Evolutionary conservation across 2,888 invertebrate species (phyloP), one percentile per base, ranked within the genome.

Genomic region (Cataglyphis livida): DNA sequence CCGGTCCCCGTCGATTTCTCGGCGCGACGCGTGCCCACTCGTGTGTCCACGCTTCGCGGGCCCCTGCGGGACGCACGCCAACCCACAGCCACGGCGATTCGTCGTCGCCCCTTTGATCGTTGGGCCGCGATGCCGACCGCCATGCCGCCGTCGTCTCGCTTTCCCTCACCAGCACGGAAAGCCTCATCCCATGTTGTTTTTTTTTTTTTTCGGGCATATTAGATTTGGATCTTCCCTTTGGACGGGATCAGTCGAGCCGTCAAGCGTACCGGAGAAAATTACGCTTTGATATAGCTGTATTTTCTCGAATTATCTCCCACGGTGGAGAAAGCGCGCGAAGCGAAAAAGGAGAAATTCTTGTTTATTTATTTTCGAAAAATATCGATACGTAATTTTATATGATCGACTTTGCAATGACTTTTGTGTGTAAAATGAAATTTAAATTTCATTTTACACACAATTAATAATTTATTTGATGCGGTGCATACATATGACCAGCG

Each of bases 21-120:
- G 82, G 65, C 74, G 82, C 79, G 93, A 91, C 93, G 92, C 93
- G 93, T 93, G 93, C 93, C 92, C 79, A 90, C 90, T 91, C 93
- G 92, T 93, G 93, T 92, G 93, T 92, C 90, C 83, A 82, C 82
- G 87, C 87, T 51, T 84, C 89, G 86, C 71, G 88, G 87, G 82
- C 82, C 83, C 86, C 79, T 68, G 62, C 83, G 71, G 48, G 65
- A 70, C 71, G 68, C 59, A 70, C 75, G 74, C 62, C 54, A 44
- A 82, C 82, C 74, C 51, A 54, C 68, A 61, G n/a, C 61, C 64
- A 74, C 32, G n/a, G 54, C 21, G 78, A 79, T 59, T 59, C 78
- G 59, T 73, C 51, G 68, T 59, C 41, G 10, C 18, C 65, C 70
- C 54, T 18, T 28, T 59, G 78, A 82, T 82, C 84, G 70, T 64